Evolutionary conservation across 2,113 vertebrate species (phyloP), one percentile per base, ranked within the genome.

Genomic region (Nansenia antarctica): DNA sequence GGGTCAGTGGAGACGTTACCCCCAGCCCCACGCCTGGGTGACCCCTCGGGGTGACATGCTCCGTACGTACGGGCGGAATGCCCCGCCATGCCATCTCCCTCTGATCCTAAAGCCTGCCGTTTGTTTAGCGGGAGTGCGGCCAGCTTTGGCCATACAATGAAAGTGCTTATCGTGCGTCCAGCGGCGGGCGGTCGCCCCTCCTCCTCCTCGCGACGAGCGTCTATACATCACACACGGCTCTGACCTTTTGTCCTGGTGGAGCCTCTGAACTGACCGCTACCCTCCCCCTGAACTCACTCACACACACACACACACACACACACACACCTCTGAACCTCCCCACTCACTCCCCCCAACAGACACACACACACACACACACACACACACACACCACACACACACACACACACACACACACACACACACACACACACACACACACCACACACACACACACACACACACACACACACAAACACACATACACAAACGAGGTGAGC

Each of bases 91-190:
- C 62, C 66, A 59, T 82, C 70, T 79, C 60, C 65, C 22, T 76
- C 61, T 86, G 73, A 83, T 80, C 79, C 84, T 70, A 74, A 77
- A 86, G 76, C 70, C 63, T 24, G 29, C 30, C 65, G 62, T 85
- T 87, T 88, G 80, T 82, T 78, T 76, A 82, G 76, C 70, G 76
- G 65, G 71, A 83, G 75, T 86, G 85, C 73, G 82, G 69, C 73
- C 81, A 86, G 86, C 80, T 88, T 90, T 88, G 74, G 76, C 78
- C 72, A 72, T 74, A 90, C 85, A 88, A 90, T 88, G 76, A 79
- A 90, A 89, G 83, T 86, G 78, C 83, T 88, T 88, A 85, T 78
- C 67, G 65, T 83, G 87, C 75, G 34, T 82, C n/a, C 78, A 81
- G 78, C 80, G 29, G 27, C 47, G 60, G 34, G 67, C 82, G 65